A percentile compares a stretch with the other conserved stretches of the same genome.
Evolutionary conservation across 2,113 vertebrate species (phyloP).

Genomic region (western clawed frog (Xenopus tropicalis)): UCB_Xtro_10.0 CM004445.2:138014501-138015000

Average conservation of each 20-base stretch:
- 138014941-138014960: slow-evolving; percentile 81
- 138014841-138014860: slow-evolving; percentile 42
- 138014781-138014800: slow-evolving; percentile 81
- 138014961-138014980: slow-evolving; percentile 61
- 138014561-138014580: slow-evolving; percentile 58
- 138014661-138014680: slow-evolving; percentile 1
- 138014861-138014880: slow-evolving; percentile 38
- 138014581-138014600: slow-evolving; percentile 85
- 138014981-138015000: slow-evolving; percentile 28
- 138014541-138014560: slow-evolving; percentile 52
- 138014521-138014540: slow-evolving; percentile 59
- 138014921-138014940: slow-evolving; percentile 74
- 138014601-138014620: slow-evolving; percentile 82
- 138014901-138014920: slow-evolving; percentile 32
- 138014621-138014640: slow-evolving; percentile 72
- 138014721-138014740: background rate
- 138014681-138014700: slow-evolving; percentile 21
- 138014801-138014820: slow-evolving; percentile 66
- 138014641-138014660: slow-evolving; percentile 53
- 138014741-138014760: slow-evolving; percentile 11
- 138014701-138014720: slow-evolving; percentile 16
- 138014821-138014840: slow-evolving; percentile 59
- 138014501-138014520: background rate
- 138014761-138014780: slow-evolving; percentile 64
- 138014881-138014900: slow-evolving; percentile 11